Conservation (phyloP, 2,888 invertebrate species). For the Argyresthia goedartella region DNA sequence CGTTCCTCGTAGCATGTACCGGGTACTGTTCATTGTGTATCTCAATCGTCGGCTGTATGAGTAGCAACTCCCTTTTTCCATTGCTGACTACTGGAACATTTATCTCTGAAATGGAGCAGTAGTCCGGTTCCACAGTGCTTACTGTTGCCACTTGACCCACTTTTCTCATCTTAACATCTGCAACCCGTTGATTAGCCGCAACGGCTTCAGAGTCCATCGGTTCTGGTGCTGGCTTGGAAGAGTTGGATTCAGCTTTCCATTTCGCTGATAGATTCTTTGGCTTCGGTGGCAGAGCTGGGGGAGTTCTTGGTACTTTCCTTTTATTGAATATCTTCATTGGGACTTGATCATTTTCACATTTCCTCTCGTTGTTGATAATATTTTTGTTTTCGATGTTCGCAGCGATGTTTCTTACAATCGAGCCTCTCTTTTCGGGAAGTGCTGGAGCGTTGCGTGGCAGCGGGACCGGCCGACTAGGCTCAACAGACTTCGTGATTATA, state of each 20-base stretch:
- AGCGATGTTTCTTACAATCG: conserved; percentile 63
- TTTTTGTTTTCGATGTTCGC: conserved; percentile 59
- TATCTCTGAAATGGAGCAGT: conserved; percentile 83
- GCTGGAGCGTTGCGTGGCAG: conserved; percentile 33
- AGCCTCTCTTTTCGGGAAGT: conserved; percentile 58
- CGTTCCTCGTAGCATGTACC: conserved; percentile 32
- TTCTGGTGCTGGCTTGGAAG: conserved; percentile 50
- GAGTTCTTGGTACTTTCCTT: conserved; percentile 73
- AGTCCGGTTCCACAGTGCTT: conserved; percentile 75
- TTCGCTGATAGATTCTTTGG: conserved; percentile 79
- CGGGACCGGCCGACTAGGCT: conserved; percentile 36
- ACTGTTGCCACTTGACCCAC: conserved; percentile 63
- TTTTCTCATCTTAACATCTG: conserved; percentile 68
- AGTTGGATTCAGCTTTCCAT: conserved; percentile 68
- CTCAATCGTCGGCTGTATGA: conserved; percentile 65
- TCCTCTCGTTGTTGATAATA: conserved; percentile 65
- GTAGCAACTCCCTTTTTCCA: conserved; percentile 64
- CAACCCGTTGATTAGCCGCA: conserved; percentile 71
- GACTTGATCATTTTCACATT: conserved; percentile 42
- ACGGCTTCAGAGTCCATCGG: conserved; percentile 69
- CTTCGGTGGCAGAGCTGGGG: conserved; percentile 84
- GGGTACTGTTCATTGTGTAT: conserved; percentile 65
- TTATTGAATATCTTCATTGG: conserved; percentile 63
- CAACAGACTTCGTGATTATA: conserved; percentile 67
- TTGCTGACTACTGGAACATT: conserved; percentile 75